Evolutionary conservation across 2,113 vertebrate species (phyloP).

Genomic region (Zosterops lateralis): DNA sequence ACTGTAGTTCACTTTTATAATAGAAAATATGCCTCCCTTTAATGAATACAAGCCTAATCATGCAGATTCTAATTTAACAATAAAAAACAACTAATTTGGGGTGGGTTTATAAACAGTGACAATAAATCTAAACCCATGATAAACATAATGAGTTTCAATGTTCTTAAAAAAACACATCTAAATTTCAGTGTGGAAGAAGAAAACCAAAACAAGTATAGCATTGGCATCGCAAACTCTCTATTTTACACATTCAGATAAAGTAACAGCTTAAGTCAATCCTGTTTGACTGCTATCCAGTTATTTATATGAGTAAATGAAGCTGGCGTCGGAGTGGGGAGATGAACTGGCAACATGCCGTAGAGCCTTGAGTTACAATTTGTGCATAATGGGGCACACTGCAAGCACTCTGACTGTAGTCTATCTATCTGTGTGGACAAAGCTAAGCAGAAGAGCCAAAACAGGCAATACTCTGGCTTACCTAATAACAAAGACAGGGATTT

Average conservation of each 20-base stretch:
- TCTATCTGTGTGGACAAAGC: neutral
- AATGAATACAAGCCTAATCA: neutral
- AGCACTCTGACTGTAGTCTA: neutral
- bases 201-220: accelerated
- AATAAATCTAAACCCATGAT: neutral
- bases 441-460: neutral
- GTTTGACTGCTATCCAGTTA: neutral
- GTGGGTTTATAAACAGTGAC: neutral
- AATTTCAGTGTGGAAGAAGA: neutral
- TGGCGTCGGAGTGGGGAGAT: neutral
- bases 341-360: neutral
- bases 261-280: constrained; percentile 1
- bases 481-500: neutral
- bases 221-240: neutral
- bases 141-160: neutral
- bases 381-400: neutral
- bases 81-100: neutral
- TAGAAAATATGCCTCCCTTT: neutral
- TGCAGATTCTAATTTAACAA: neutral
- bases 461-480: neutral
- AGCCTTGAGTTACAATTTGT: constrained; percentile 18
- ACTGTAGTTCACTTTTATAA: neutral
- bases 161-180: neutral
- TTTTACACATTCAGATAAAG: neutral
- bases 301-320: constrained; percentile 9